Base-by-base conservation (phyloP, 2,113 vertebrate genomes). In the Seriola dumerili region DNA sequence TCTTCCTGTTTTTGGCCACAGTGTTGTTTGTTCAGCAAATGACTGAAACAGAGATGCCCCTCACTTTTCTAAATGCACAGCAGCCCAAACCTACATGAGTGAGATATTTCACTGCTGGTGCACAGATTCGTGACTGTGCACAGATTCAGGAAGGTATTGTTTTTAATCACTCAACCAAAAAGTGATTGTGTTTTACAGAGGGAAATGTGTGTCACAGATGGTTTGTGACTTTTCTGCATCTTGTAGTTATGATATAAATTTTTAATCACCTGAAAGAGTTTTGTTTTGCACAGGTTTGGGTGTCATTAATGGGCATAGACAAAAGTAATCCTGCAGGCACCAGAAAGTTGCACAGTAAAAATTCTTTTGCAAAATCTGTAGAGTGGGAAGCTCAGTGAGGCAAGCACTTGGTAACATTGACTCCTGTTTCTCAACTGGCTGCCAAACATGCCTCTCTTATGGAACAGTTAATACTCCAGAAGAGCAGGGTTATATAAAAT, bases 1-100 rank as follows among this genome's bases (percentile, higher is more conserved):
- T 76, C 82, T 86, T 90, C 79, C 86, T 89, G 83, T 84, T 88
- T 79, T 89, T 77, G 42, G 65, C 69, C 57, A 10, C 65, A 54
- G 46, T 34, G 73, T 68, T 81, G 58, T 85, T 76, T 81, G 79
- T 83, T 86, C 76, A 86, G 83, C 77, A 80, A 64, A 78, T 4
- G 21, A 78, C 13, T 32, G 48, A 79, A 85, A 76, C 74, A 61
- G 62, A 55, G 62, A 36, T 69, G 48, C 57, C 36, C 54, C 69
- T 88, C 59, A 36, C 8, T 69, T 73, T n/a, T 40, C 7, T 64
- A 8, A 55, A 58, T 36, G 52, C 62, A 19, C 21, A 21, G n/a
- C 74, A 72, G 64, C 58, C 23, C 36, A 61, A 59, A 83, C 14
- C 17, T 21, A 21, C n/a, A 34, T 9, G 12, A 70, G 21, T 44